Percentiles rank a stretch among this genome's conserved stretches.
These are phyloP conservation scores for human (Homo sapiens) DNA, from an alignment of 2,113 vertebrate genomes.

Conservation along the genomic window GRCh38 chr17:70868501-70869000, in stretches of 20 bases:
- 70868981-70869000: not conserved
- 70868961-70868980: slow-evolving; percentile 1
- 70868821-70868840: not conserved
- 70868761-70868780: slow-evolving; percentile 28
- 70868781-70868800: slow-evolving; percentile 68
- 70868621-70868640: slow-evolving; percentile 58
- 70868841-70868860: slow-evolving; percentile 71
- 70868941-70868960: not conserved
- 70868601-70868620: not conserved
- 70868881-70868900: slow-evolving; percentile 66
- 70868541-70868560: not conserved
- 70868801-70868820: not conserved
- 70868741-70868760: slow-evolving; percentile 34
- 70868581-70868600: not conserved
- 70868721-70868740: slow-evolving; percentile 15
- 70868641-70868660: slow-evolving; percentile 73
- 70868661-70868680: slow-evolving; percentile 75
- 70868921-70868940: not conserved
- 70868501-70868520: slow-evolving; percentile 71
- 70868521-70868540: not conserved
- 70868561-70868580: rapidly evolving
- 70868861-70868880: slow-evolving; percentile 63
- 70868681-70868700: slow-evolving; percentile 67
- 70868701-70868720: slow-evolving; percentile 57
- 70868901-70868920: slow-evolving; percentile 71